Evolutionary conservation across 2,113 vertebrate species (phyloP), one percentile per base, ranked within the genome.

Genomic region (Delphinapterus leucas): DNA sequence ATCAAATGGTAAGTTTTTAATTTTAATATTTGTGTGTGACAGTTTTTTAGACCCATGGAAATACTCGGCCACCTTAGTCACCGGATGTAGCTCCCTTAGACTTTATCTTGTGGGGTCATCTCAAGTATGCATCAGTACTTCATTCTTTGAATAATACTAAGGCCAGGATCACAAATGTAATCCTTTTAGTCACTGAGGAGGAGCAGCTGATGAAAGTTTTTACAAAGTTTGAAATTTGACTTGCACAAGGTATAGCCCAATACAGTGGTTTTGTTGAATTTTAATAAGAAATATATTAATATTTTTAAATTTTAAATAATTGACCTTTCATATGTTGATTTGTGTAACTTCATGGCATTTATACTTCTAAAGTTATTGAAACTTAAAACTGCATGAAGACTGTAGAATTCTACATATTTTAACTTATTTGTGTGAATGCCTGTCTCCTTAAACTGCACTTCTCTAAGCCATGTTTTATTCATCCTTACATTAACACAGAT

Each of bases 361-460:
- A 81, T 94, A 31, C 18, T 87, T 95, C 23, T 88, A 18, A 92
- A 89, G 63, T 92, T 96, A 73, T 74, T 93, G 86, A 95, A 91
- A 67, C 31, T 76, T 96, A 79, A 96, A 95, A 84, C 12, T 63
- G 8, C 17, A 47, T 84, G n/a, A 84, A 96, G 49, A 83, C 4
- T 79, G 44, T 71, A 18, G 13, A 68, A 44, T 79, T 53, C 36
- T 84, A 20, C 4, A 1, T 92, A 36, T 95, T 95, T 68, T 79
- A 71, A 86, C 23, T 93, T 95, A 55, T 88, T 80, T 88, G 8
- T 91, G 9, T 82, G 33, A 96, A 88, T 47, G 3, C 3, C n/a
- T 90, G 0, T 87, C 53, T 87, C 38, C 71, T 71, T 88, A 55
- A 97, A 58, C 49, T 88, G 2, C 0, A 5, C 41, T 95, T 79